Evolutionary conservation across 2,113 vertebrate species (phyloP).

Genomic region (Engystomops pustulosus): DNA sequence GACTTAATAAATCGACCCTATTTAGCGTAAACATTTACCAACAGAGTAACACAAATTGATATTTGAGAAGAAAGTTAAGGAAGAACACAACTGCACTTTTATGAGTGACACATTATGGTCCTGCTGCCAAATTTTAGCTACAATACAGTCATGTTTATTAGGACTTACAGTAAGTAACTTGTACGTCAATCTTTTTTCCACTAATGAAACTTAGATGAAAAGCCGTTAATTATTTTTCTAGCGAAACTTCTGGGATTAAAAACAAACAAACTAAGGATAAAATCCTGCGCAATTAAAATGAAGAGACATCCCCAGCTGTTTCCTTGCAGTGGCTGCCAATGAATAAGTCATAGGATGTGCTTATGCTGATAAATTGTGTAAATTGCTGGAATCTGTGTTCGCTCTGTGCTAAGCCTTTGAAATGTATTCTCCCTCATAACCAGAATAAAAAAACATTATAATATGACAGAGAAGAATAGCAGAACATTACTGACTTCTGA

Average conservation of each 20-base stretch:
- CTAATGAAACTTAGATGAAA: not conserved
- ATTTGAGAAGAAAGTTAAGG: too few species aligned
- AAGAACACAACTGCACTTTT: too few species aligned
- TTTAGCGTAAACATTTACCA: too few species aligned
- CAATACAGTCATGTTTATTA: too few species aligned
- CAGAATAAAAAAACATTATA: not conserved
- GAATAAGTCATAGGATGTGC: conserved; percentile 37
- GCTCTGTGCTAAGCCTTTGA: conserved; percentile 12
- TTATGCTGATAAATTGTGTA: conserved; percentile 31
- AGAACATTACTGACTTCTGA: not conserved
- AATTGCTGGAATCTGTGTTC: conserved; percentile 8
- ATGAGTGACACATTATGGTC: too few species aligned
- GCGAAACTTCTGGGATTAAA: not conserved
- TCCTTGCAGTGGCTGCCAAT: not conserved
- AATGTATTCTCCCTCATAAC: not conserved
- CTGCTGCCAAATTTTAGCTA: too few species aligned
- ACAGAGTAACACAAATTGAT: too few species aligned
- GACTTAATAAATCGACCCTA: too few species aligned
- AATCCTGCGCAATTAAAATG: not conserved
- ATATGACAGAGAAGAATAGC: conserved; percentile 3
- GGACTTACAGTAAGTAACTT: not conserved
- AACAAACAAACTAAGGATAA: not conserved
- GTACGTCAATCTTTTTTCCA: not conserved
- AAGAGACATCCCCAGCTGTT: not conserved
- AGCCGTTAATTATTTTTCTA: not conserved